Base-by-base conservation (phyloP, 2,888 invertebrate species). In the Athripsodes cinereus region DNA sequence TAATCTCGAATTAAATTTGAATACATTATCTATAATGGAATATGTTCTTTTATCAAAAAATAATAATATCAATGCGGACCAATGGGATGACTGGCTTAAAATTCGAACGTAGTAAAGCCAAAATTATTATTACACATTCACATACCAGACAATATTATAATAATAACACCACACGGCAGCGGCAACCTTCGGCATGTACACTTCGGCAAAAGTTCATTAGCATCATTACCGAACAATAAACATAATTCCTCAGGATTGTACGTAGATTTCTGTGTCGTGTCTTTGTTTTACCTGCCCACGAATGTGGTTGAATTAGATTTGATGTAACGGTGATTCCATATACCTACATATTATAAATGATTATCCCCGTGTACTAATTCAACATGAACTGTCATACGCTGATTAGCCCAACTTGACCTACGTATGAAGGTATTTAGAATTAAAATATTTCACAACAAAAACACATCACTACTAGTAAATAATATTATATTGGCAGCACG, bases 281-380 rank as follows among this genome's bases (percentile, higher is more conserved):
- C 21, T 48, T 48, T 21, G 21, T 20, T 48, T 48, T 19, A 48
- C 21, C 13, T 19, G 21, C 11, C 48, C 3, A 6, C 13, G 40
- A 40, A 16, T 40, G 13, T 13, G 40, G 13, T 40, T 26, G 40
- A n/a, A 40, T 40, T 40, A 40, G n/a, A 40, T 40, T n/a, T 40
- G 40, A 40, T 53, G 40, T 58, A 63, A 63, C 63, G 63, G 63
- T 63, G 57, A 54, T 61, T 63, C 55, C 57, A 61, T 63, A 59
- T 61, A 63, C 52, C 61, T 61, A 63, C 52, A 58, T 51, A 57
- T n/a, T n/a, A n/a, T 57, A 55, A 57, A 53, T 56, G 62, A 60
- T 62, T 58, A 62, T 62, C 59, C 58, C 50, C 54, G 22, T 44
- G 62, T 55, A 62, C 57, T 54, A 52, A 52, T 52, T 34, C 53